Evolutionary conservation across 2,888 invertebrate genomes (phyloP).

Genomic region (Diloba caeruleocephala): DNA sequence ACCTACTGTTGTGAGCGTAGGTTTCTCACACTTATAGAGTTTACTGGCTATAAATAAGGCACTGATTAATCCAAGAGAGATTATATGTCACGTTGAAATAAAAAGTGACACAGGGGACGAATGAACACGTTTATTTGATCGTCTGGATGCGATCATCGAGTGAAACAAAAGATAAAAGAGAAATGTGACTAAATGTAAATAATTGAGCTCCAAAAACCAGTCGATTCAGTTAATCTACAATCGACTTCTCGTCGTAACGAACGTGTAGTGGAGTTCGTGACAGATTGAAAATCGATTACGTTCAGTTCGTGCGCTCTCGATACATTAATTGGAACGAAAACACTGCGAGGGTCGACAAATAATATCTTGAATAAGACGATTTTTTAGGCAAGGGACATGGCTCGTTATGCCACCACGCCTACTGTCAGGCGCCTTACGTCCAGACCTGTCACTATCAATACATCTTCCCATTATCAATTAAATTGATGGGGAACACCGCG

Average conservation of each 20-base stretch:
- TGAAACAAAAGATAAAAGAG: slow-evolving; percentile 46
- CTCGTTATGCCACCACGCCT: slow-evolving; percentile 70
- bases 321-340: slow-evolving; percentile 80
- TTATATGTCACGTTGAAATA: slow-evolving; percentile 40
- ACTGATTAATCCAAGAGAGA: slow-evolving; percentile 42
- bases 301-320: slow-evolving; percentile 74
- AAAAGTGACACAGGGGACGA: slow-evolving; percentile 37
- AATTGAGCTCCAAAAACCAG: slow-evolving; percentile 58
- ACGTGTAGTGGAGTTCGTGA: slow-evolving; percentile 69
- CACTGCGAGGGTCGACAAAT: slow-evolving; percentile 66
- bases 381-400: slow-evolving; percentile 56
- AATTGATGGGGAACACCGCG: slow-evolving; percentile 70
- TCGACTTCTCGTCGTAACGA: slow-evolving; percentile 64
- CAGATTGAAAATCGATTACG: slow-evolving; percentile 74
- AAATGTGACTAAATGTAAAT: slow-evolving; percentile 54
- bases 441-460: slow-evolving; percentile 67
- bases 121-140: slow-evolving; percentile 31
- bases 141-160: slow-evolving; percentile 30
- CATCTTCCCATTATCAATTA: slow-evolving; percentile 72
- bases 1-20: slow-evolving; percentile 39
- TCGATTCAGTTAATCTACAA: slow-evolving; percentile 59
- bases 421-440: slow-evolving; percentile 58
- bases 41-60: slow-evolving; percentile 35
- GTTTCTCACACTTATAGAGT: slow-evolving; percentile 43
- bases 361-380: slow-evolving; percentile 68